Evolutionary conservation across 2,797 vertebrate species (phyloP).

Genomic region (Acanthiza pusilla): DNA sequence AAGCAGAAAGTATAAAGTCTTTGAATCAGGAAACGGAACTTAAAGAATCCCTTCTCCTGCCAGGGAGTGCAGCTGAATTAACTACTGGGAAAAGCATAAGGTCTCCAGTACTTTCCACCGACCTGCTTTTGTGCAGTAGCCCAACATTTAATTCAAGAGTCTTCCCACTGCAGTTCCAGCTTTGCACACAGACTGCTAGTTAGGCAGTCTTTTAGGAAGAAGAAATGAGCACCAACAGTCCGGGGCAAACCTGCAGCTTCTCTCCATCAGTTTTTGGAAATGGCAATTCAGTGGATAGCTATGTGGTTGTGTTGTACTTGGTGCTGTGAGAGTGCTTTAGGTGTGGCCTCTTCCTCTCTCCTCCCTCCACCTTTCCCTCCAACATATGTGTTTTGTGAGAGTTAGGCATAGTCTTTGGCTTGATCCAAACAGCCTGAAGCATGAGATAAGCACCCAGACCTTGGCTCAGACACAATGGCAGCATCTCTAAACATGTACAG

Average conservation of each 20-base stretch:
- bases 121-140: neutral
- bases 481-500: neutral
- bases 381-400: neutral
- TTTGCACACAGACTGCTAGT: neutral
- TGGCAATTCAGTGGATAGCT: accelerated
- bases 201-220: neutral
- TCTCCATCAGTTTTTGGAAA: neutral
- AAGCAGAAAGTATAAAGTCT: neutral
- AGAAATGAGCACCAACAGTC: neutral
- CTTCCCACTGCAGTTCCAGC: neutral
- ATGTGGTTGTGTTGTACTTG: neutral
- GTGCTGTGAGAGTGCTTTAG: neutral
- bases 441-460: neutral
- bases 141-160: neutral
- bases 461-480: neutral
- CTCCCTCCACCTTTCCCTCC: neutral
- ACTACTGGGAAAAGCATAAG: neutral
- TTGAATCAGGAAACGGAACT: neutral
- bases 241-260: neutral
- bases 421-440: neutral
- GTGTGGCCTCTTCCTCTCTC: neutral
- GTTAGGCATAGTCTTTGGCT: neutral
- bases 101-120: neutral
- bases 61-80: neutral
- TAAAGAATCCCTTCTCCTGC: neutral